These are phyloP conservation scores for Poeciliopsis occidentalis DNA, from an alignment of 2,113 vertebrate genomes.

Conservation along the genomic window DNA sequence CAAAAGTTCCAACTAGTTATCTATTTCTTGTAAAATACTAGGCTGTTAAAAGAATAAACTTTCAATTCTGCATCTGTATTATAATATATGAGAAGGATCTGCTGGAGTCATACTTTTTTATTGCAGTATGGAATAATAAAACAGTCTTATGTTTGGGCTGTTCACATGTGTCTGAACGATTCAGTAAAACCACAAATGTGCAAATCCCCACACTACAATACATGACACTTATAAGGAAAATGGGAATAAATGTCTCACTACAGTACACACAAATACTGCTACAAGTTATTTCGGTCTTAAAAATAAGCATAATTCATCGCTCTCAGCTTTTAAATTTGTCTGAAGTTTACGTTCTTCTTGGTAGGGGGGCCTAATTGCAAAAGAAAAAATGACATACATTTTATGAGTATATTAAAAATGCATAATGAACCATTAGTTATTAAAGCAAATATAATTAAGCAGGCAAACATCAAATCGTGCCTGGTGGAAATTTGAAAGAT, in stretches of 20 bases:
- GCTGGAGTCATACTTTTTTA: slow-evolving; percentile 82
- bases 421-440: background rate
- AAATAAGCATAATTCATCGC: background rate
- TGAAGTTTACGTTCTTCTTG: background rate
- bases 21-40: slow-evolving; percentile 87
- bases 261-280: too few relatives aligned
- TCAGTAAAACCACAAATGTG: slow-evolving; percentile 4
- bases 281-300: background rate
- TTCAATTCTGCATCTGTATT: slow-evolving; percentile 87
- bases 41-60: slow-evolving; percentile 86
- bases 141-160: slow-evolving; percentile 77
- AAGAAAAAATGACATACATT: too few relatives aligned
- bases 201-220: background rate
- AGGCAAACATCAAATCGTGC: background rate
- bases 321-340: background rate
- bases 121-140: slow-evolving; percentile 78
- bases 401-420: background rate
- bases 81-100: slow-evolving; percentile 83
- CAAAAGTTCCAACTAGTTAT: slow-evolving; percentile 84
- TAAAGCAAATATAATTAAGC: too few relatives aligned
- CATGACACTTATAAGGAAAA: background rate
- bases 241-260: too few relatives aligned
- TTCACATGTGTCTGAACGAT: slow-evolving; percentile 61
- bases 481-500: background rate
- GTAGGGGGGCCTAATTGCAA: background rate